Base-by-base conservation (phyloP, 2,888 invertebrate species). In the Hydrotaea cyrtoneurina region DNA sequence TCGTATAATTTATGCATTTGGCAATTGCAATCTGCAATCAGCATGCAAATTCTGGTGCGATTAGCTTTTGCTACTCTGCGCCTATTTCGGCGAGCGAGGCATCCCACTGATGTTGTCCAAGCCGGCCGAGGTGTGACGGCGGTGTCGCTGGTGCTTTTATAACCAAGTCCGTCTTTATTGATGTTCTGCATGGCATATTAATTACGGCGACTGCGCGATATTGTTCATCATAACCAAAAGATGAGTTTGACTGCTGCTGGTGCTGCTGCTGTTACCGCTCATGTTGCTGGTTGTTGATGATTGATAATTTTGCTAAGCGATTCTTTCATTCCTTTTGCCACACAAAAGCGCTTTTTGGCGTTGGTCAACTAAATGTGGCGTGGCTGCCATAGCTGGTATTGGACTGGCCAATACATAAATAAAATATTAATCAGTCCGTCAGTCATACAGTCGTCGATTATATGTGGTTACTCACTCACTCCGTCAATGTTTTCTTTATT, bases 141-240 rank as follows among this genome's bases (percentile, higher is more conserved):
- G 50, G n/a, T 10, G 39, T 50, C 21, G 17, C 69, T 78, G 53
- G 50, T 39, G 55, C n/a, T 59, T 59, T 57, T 57, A 74, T 57
- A 31, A 59, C 26, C 46, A 76, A 53, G 75, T 76, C 64, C 62
- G 64, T 76, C 69, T 69, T 77, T 57, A 55, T 69, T 73, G 76
- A 80, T 74, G 77, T 85, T 82, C 82, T 85, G 85, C 85, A 80
- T 80, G 79, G 85, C 85, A 85, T 85, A 85, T 82, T 82, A 85
- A 85, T 85, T 79, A 85, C 77, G 79, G 69, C 69, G 77, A 46
- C 77, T 74, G 71, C 79, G 76, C 59, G 82, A 46, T 46, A 64
- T 53, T 79, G 80, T 82, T 85, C 82, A 82, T 84, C 78, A 80
- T 78, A 69, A 69, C 69, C 62, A 62, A 69, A 69, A 69, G 69